Base-by-base conservation (phyloP, 2,113 vertebrate species). In the Nothobranchius kuhntae region DNA sequence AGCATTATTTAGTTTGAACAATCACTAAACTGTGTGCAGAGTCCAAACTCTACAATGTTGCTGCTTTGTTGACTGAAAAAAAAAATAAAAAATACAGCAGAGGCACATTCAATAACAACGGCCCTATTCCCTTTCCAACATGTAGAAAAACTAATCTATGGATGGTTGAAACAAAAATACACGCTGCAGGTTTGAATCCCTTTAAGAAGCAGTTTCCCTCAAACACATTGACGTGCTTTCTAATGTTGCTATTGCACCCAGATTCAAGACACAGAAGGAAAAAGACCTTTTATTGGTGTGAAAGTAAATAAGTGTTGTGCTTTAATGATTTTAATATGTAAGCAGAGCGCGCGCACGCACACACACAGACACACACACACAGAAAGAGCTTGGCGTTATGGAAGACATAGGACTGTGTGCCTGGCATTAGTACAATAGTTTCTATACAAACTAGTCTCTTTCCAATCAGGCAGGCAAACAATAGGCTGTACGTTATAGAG, bases 221-320 rank as follows among this genome's bases (percentile, higher is more conserved):
- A 69, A 46, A 54, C 9, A 64, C 40, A 13, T 53, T 13, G 61
- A 67, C 75, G 65, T 52, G 53, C 52, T 65, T 78, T 40, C 38
- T 59, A 65, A 59, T 7, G 53, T 35, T 38, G 12, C 66, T 88
- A 91, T 90, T 92, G 88, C 89, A 91, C 84, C 91, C 57, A 76
- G 42, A 57, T 86, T 82, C 9, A 78, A 63, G 9, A 42, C 53
- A 57, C 26, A 45, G 11, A 53, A 40, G 40, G 9, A 30, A 30
- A 36, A 15, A 76, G 24, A 79, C 21, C 65, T 56, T 42, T 14
- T 9, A 69, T 71, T 68, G 68, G 55, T 53, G 65, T 71, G 21
- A 60, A 47, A 68, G 57, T 50, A 30, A 30, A 30, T 30, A 52
- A 59, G 42, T 65, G n/a, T 68, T 78, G 73, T 82, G 81, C 73